These are phyloP conservation scores for Phortica variegata DNA, from an alignment of 1,140 invertebrate genomes.

Conservation along the genomic window DNA sequence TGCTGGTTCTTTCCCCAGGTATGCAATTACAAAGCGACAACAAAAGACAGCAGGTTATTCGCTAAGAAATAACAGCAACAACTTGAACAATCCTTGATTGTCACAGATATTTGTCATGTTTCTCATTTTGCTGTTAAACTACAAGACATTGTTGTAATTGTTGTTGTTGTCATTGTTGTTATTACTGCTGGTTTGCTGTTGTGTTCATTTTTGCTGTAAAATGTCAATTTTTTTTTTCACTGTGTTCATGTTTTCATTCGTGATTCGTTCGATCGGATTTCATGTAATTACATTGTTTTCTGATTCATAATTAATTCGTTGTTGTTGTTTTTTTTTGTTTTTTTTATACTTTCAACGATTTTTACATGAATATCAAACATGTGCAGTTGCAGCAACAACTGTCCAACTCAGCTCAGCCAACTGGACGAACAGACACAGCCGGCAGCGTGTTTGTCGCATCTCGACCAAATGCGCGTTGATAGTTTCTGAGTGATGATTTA, in stretches of 20 bases:
- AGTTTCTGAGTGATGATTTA: slow-evolving; percentile 55
- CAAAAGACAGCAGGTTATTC: slow-evolving; percentile 26
- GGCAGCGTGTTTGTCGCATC: too few species aligned
- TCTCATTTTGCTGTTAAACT: slow-evolving; percentile 14
- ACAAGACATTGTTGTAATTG: slow-evolving; percentile 21
- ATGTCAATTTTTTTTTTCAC: too few species aligned
- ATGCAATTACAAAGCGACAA: slow-evolving; percentile 21
- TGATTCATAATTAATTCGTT: slow-evolving; percentile 55
- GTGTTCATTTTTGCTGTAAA: too few species aligned
- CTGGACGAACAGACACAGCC: slow-evolving; percentile 17
- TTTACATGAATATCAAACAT: slow-evolving; percentile 38
- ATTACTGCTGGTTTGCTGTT: too few species aligned
- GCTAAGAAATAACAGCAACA: too few species aligned
- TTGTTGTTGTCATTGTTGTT: slow-evolving; percentile 37
- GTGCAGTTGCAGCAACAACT: slow-evolving; percentile 3
- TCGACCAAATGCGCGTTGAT: slow-evolving; percentile 44
- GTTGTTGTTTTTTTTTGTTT: neutral
- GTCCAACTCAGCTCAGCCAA: slow-evolving; percentile 12
- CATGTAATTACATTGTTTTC: slow-evolving; percentile 56
- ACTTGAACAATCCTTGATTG: slow-evolving; percentile 26
- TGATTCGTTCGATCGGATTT: slow-evolving; percentile 47
- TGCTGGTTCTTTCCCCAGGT: slow-evolving; percentile 1
- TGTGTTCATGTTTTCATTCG: too few species aligned
- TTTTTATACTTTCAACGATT: slow-evolving; percentile 21
- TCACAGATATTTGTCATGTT: slow-evolving; percentile 55